Evolutionary conservation across 2,888 invertebrate species (phyloP), one percentile per base, ranked within the genome.

Genomic region (Argyresthia goedartella): DNA sequence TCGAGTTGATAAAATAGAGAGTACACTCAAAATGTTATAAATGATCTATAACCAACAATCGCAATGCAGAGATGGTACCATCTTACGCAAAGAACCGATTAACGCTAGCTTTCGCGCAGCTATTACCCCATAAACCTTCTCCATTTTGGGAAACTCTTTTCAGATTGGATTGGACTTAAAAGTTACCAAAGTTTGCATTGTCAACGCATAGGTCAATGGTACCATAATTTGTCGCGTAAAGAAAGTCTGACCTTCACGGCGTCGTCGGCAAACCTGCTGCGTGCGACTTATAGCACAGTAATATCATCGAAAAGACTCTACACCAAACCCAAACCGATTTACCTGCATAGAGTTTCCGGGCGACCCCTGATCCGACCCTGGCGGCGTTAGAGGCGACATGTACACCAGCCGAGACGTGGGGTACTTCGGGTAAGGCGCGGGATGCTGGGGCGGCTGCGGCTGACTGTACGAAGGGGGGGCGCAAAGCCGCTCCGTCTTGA

Each of bases 321-420:
- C 25, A 25, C 25, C 6, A 44, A 14, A 4, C 1, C n/a, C 34
- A 25, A 8, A 16, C 35, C n/a, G 14, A 39, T 51, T 73, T 79
- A 88, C 88, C 88, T 88, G 82, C 81, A 91, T 86, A 55, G 91
- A 88, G 73, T 91, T 91, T 57, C 92, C 92, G 10, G 94, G 94
- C 63, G 93, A 94, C 57, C 95, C 95, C 55, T 95, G 95, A 72
- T 95, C 95, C 53, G 95, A 95, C 73, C 93, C 93, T 59, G 95
- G 95, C 44, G 95, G 95, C 60, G 95, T 95, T 65, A 95, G 81
- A 44, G 95, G 95, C 44, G 95, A 93, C 73, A 93, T 93, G 80
- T 95, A 95, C 87, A 94, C 80, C 56, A 84, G 81, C 59, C 88
- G 75, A 61, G 74, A 77, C 25, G 77, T 77, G 50, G 85, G 85